These are phyloP conservation scores for Chamaea fasciata DNA, from an alignment of 2,113 vertebrate species.

Conservation along the genomic window DNA sequence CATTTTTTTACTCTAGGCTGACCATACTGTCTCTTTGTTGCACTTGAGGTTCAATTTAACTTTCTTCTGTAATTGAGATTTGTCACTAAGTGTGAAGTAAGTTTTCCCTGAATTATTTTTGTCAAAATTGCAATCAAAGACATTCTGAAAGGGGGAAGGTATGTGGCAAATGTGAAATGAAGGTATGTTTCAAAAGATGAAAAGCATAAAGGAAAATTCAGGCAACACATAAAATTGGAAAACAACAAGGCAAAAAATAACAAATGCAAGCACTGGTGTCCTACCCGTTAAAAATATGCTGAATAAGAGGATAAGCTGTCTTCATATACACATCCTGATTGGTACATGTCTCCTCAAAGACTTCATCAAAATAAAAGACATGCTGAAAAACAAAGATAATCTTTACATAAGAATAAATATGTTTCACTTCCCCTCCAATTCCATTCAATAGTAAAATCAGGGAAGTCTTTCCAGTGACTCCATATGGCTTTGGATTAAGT, in stretches of 20 bases:
- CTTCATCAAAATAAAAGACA: constrained; percentile 91
- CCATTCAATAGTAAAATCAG: not conserved
- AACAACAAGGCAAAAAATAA: constrained; percentile 31
- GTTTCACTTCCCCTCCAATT: not conserved
- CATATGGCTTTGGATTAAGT: not conserved
- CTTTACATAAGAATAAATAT: constrained; percentile 30
- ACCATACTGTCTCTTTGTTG: not conserved
- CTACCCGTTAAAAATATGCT: constrained; percentile 89
- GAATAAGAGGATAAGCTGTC: constrained; percentile 87
- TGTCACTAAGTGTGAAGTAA: not conserved
- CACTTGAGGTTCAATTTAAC: not conserved
- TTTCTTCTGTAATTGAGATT: not conserved
- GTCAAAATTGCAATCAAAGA: not conserved
- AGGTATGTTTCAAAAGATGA: constrained; percentile 4
- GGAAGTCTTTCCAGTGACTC: not conserved
- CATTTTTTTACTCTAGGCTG: not conserved
- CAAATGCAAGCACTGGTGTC: constrained; percentile 13
- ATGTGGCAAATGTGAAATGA: not conserved
- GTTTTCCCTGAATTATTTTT: not conserved
- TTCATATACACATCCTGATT: constrained; percentile 87
- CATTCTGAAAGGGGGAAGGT: not conserved
- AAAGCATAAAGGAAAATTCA: not conserved
- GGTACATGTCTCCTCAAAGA: constrained; percentile 85
- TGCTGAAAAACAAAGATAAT: constrained; percentile 80
- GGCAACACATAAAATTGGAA: not conserved